Base-by-base conservation (phyloP, 2,113 vertebrate species). In the Siniperca knerii region DNA sequence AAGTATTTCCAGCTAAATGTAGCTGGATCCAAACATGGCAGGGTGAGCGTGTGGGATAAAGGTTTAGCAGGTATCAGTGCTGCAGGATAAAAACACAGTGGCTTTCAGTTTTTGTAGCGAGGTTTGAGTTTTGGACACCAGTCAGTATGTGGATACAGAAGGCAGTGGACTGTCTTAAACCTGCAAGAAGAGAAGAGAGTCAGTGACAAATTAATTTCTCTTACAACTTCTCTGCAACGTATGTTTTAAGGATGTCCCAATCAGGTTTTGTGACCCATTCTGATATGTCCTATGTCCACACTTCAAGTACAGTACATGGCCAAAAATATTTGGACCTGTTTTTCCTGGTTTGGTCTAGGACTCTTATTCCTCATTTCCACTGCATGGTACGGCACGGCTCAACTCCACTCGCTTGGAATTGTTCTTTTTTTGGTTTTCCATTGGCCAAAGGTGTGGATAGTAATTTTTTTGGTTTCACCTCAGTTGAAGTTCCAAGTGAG, bases 121-220 rank as follows among this genome's bases (percentile, higher is more conserved):
- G 2, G 35, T 69, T 85, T 94, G 85, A 87, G 87, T 82, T 83
- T 64, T 25, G 96, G 96, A 90, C 98, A 99, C 98, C 98, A 99
- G 40, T 94, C 89, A 1, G 98, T 98, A n/a, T 97, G 95, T 15
- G 98, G 97, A 83, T 98, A 99, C 85, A 99, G 96, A 4, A 96
- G 96, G 90, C 98, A 99, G 85, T 99, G 98, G 70, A 99, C 88
- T 0, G 98, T 97, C 93, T 97, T 97, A 91, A 99, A 99, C 91
- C 98, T 99, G 91, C 8, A 76, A 57, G 21, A 15, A 35, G 29
- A 37, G 4, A 68, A 21, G 33, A 73, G 15, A 44, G 23, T 44
- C 29, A 69, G 13, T 1, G n/a, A 68, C 23, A 11, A 11, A 55
- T 44, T 20, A 1, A 44, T 54, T 42, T 52, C 10, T 37, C 44